Conservation (phyloP, 2,888 invertebrate genomes). For the Apamea monoglypha region DNA sequence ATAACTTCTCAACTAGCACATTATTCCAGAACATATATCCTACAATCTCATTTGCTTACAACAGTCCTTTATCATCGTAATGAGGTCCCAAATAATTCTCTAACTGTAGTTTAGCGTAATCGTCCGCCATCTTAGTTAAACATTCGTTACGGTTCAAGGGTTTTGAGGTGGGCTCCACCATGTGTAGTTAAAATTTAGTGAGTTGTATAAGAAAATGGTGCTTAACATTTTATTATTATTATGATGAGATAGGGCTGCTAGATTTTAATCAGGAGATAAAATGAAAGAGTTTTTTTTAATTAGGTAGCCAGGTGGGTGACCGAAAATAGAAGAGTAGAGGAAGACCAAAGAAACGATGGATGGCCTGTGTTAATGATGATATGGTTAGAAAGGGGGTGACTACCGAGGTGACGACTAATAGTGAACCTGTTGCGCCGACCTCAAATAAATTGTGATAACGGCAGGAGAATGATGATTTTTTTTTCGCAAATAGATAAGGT, state of each 20-base stretch:
- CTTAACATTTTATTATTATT: slow-evolving; percentile 23
- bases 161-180: slow-evolving; percentile 35
- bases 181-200: slow-evolving; percentile 54
- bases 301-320: neutral
- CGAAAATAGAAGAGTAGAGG: neutral
- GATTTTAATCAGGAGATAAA: neutral
- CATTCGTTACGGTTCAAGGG: slow-evolving; percentile 42
- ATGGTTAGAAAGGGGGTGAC: too few relatives aligned
- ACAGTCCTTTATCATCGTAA: slow-evolving; percentile 12
- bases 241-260: slow-evolving; percentile 15
- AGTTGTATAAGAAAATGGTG: slow-evolving; percentile 24
- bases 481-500: neutral
- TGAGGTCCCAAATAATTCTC: slow-evolving; percentile 45
- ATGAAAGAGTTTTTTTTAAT: neutral
- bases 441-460: too few relatives aligned
- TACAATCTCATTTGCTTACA: slow-evolving; percentile 7
- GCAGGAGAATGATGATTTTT: neutral
- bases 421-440: too few relatives aligned
- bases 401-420: neutral
- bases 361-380: too few relatives aligned
- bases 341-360: too few relatives aligned
- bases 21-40: slow-evolving; percentile 30
- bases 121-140: slow-evolving; percentile 36
- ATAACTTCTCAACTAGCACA: neutral
- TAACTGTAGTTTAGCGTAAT: slow-evolving; percentile 42